Evolutionary conservation across 2,113 vertebrate genomes (phyloP).

Genomic region (Apeltes quadracus): DNA sequence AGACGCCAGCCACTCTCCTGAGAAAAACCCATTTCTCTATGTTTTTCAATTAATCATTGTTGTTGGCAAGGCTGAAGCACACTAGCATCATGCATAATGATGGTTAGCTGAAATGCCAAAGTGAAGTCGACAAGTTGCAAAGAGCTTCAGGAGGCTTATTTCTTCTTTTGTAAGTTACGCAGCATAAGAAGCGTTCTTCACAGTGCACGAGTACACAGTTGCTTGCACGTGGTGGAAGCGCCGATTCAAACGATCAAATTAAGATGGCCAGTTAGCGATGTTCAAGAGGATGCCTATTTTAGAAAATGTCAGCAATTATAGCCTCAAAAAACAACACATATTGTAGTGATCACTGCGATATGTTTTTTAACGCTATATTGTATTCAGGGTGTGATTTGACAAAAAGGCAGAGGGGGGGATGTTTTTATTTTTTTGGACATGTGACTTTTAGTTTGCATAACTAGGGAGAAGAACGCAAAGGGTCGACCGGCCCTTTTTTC

Average conservation of each 20-base stretch:
- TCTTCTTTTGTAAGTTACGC: neutral
- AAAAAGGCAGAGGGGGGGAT: too few species aligned
- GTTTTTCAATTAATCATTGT: neutral
- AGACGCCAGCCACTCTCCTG: too few species aligned
- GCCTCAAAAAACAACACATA: too few species aligned
- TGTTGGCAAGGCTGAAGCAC: neutral
- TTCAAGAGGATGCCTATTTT: neutral
- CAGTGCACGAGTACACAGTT: neutral
- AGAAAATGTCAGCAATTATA: neutral
- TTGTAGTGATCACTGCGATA: neutral
- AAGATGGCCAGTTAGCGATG: neutral
- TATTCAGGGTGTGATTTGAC: too few species aligned
- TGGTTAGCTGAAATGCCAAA: too few species aligned
- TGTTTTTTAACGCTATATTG: neutral
- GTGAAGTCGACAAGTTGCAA: neutral
- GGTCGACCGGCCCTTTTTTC: too few species aligned
- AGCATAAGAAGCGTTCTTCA: neutral
- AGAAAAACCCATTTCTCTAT: too few species aligned
- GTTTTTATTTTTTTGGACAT: too few species aligned
- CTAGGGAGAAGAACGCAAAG: too few species aligned
- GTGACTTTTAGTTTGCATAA: too few species aligned
- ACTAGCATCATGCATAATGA: neutral
- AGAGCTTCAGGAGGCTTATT: neutral
- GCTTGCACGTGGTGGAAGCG: neutral
- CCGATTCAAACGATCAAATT: neutral